A percentile compares a stretch with the other conserved stretches of the same genome.
Evolutionary conservation across 2,797 vertebrate species (phyloP).

Genomic region (Brachyalestes nurse): DNA sequence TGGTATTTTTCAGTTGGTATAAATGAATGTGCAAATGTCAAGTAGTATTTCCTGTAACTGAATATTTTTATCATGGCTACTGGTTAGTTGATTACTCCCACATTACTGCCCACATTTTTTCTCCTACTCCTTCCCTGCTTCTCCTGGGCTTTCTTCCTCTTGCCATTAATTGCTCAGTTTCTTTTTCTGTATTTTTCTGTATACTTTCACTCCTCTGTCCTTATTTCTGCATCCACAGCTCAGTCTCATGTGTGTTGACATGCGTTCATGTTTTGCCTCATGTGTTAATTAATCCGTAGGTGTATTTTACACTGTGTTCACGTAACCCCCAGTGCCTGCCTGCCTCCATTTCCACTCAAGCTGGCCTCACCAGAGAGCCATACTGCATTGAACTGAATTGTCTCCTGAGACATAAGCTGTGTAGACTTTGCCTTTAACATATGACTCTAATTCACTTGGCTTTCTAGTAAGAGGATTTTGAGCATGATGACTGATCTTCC

Average conservation of each 20-base stretch:
- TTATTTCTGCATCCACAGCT: not conserved
- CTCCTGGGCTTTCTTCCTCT: not conserved
- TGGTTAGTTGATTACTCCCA: too few relatives aligned
- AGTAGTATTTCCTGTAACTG: too few relatives aligned
- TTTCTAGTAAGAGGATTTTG: not conserved
- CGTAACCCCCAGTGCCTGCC: not conserved
- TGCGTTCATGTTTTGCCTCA: slow-evolving; percentile 32
- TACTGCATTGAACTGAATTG: not conserved
- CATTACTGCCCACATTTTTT: too few relatives aligned
- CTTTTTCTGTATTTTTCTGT: not conserved
- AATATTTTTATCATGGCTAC: too few relatives aligned
- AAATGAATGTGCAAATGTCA: too few relatives aligned
- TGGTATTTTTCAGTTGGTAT: too few relatives aligned
- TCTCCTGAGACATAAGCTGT: not conserved
- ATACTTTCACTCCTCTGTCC: not conserved
- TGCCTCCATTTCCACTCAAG: not conserved
- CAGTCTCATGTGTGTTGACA: slow-evolving; percentile 29
- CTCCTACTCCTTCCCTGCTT: too few relatives aligned
- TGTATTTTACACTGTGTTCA: not conserved
- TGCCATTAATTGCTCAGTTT: not conserved
- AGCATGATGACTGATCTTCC: not conserved
- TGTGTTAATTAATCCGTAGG: slow-evolving; percentile 29
- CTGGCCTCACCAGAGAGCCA: not conserved
- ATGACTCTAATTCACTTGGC: not conserved
- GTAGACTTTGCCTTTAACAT: not conserved